phyloP scores from a whole-genome alignment of 2,113 vertebrate species.

The Lepus europaeus region DNA sequence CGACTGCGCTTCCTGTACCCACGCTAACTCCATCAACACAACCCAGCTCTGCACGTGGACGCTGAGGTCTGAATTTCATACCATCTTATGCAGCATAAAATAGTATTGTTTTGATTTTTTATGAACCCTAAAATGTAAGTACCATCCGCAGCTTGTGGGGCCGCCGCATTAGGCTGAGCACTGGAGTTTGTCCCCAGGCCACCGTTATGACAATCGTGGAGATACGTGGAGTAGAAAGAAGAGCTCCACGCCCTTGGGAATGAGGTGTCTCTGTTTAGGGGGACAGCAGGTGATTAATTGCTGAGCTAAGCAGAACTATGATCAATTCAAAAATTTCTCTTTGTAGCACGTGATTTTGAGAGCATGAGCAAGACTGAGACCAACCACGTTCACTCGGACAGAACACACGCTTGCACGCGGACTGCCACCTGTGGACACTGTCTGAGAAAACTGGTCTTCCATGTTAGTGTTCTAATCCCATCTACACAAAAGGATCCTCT shows the following conservation, averaged over 20 bases:
- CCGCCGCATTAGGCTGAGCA: background rate
- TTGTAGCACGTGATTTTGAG: background rate
- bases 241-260: rapidly evolving
- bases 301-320: background rate
- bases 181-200: background rate
- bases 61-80: background rate
- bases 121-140: background rate
- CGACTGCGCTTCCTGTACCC: too few relatives aligned
- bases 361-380: background rate
- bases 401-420: background rate
- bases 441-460: background rate
- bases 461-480: background rate
- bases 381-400: rapidly evolving
- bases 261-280: rapidly evolving
- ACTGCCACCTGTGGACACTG: too few relatives aligned
- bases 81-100: background rate
- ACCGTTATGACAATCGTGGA: background rate
- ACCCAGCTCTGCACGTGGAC: background rate
- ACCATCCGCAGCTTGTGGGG: background rate
- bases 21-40: too few relatives aligned
- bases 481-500: background rate
- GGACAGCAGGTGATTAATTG: background rate
- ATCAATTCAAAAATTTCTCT: background rate
- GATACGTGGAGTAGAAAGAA: background rate
- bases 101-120: background rate